Base-by-base conservation (phyloP, 2,888 invertebrate species). In the Miltochrista miniata region DNA sequence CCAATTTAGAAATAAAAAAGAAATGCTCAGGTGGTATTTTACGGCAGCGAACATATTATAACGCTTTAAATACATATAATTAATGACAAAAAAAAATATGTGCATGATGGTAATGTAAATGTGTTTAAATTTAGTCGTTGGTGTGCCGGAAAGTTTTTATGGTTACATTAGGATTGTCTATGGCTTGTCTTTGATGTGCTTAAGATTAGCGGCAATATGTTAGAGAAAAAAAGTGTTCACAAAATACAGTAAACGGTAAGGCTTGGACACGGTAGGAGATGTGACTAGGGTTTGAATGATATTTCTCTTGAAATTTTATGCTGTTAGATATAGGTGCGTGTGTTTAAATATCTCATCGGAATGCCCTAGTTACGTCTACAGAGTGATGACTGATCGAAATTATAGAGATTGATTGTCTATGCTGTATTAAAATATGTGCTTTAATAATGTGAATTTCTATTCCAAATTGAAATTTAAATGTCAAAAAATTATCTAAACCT, bases 181-280 rank as follows among this genome's bases (percentile, higher is more conserved):
- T 53, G 62, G 60, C 66, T 69, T 61, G 44, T 63, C 66, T 68
- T 60, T 56, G 60, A 65, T 69, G 55, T 70, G 82, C 84, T 81
- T 86, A 83, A 72, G 74, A 64, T 74, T 83, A 81, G 83, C 73
- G 69, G 80, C 80, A 76, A 75, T 76, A 77, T 64, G 71, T 69
- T 79, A 81, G 74, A 68, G 35, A 68, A 70, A 66, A 46, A 79
- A 79, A 71, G 83, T 85, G 85, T 87, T 86, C 83, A 84, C 73
- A 65, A 61, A 56, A 61, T 65, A 55, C 49, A 61, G 59, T 74
- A 69, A 70, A 59, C 49, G 56, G 54, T 70, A 72, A 61, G 68
- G 69, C 59, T 69, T 68, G 53, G 62, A 54, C 46, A 41, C n/a
- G 30, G 59, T 56, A 54, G 58, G 66, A 44, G 51, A 44, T 59